Percentiles rank a stretch among this genome's conserved stretches.
phyloP scores from a whole-genome alignment of 1,140 invertebrate species.

The Drosophila bifasciata region DNA sequence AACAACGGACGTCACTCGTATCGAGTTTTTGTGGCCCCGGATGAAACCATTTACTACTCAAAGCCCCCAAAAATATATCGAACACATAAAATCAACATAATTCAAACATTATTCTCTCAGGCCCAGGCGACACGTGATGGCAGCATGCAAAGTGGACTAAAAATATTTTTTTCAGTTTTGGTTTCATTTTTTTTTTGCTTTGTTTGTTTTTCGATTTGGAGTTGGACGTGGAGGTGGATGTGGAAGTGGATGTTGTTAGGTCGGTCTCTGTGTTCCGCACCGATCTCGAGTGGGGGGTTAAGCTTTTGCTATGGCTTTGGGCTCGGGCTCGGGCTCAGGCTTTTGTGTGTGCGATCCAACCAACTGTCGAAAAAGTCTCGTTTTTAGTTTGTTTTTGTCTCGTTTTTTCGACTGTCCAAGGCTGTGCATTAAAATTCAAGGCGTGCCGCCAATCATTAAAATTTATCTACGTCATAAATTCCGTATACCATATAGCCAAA shows the following conservation, averaged over 20 bases:
- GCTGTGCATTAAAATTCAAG: conserved; percentile 73
- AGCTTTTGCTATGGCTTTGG: conserved; percentile 57
- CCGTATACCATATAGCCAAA: conserved; percentile 36
- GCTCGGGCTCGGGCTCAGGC: not conserved
- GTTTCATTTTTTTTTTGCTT: conserved; percentile 9
- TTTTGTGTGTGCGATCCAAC: conserved; percentile 28
- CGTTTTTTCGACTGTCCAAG: conserved; percentile 55
- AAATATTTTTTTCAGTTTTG: conserved; percentile 44
- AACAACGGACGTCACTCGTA: conserved; percentile 36
- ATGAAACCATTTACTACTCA: conserved; percentile 31
- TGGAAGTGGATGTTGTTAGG: conserved; percentile 16
- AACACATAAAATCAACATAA: conserved; percentile 71
- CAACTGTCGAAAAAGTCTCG: conserved; percentile 23
- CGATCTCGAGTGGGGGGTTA: conserved; percentile 29
- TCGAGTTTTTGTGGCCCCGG: conserved; percentile 11
- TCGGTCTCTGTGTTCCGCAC: conserved; percentile 5
- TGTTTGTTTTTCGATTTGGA: conserved; percentile 19
- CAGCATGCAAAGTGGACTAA: conserved; percentile 61
- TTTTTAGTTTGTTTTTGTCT: conserved; percentile 5
- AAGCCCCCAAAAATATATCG: not conserved
- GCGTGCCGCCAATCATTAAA: conserved; percentile 68
- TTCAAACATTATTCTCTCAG: conserved; percentile 59
- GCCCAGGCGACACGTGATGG: conserved; percentile 56
- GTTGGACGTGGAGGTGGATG: not conserved
- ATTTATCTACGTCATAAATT: conserved; percentile 75